Evolutionary conservation across 1,140 invertebrate genomes (phyloP).

Genomic region (Heliconius melpomene): DNA sequence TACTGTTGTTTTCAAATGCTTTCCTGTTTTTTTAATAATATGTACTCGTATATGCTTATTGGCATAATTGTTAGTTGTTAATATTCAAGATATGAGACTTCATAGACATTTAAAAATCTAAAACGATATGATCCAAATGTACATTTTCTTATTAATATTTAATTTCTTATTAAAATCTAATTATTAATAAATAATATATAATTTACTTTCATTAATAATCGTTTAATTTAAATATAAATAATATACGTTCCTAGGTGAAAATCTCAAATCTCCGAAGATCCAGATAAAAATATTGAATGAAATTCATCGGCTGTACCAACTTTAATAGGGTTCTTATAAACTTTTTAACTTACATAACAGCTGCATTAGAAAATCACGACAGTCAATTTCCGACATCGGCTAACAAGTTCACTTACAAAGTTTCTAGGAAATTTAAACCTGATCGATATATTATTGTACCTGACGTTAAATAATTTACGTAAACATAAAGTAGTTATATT

Average conservation of each 20-base stretch:
- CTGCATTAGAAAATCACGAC: constrained; percentile 29
- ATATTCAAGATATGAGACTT: too few relatives aligned
- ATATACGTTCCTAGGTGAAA: background rate
- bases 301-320: background rate
- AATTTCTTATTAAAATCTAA: too few relatives aligned
- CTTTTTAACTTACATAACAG: constrained; percentile 17
- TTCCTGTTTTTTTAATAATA: too few relatives aligned
- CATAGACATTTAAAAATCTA: too few relatives aligned
- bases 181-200: too few relatives aligned
- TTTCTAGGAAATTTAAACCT: constrained; percentile 39
- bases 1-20: too few relatives aligned
- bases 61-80: too few relatives aligned
- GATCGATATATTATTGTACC: constrained; percentile 37
- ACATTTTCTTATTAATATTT: too few relatives aligned
- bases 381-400: constrained; percentile 39
- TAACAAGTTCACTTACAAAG: constrained; percentile 38
- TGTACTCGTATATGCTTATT: too few relatives aligned
- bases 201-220: too few relatives aligned
- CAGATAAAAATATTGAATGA: background rate
- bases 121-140: too few relatives aligned
- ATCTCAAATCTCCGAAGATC: background rate
- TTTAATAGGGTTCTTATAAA: constrained; percentile 12
- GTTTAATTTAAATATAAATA: too few relatives aligned
- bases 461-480: constrained; percentile 13
- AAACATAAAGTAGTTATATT: background rate